Evolutionary conservation across 1,140 invertebrate genomes (phyloP).

Genomic region (Drosophila leontia): DNA sequence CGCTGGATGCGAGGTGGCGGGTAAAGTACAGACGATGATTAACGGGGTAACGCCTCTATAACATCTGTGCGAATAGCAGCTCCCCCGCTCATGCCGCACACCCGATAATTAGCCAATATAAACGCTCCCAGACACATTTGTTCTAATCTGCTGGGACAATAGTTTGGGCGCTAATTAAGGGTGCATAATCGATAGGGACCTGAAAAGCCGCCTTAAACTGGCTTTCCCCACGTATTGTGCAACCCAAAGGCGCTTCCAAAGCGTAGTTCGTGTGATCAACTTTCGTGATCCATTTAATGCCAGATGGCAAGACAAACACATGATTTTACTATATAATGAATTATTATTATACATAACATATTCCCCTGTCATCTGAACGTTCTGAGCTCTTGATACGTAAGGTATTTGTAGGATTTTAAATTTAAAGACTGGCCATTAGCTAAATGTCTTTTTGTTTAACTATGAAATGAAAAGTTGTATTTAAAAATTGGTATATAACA

Average conservation of each 20-base stretch:
- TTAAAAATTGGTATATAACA: too few species aligned
- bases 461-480: too few species aligned
- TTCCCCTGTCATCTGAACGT: neutral
- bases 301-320: slow-evolving; percentile 2
- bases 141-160: slow-evolving; percentile 20
- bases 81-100: too few species aligned
- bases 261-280: neutral
- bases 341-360: neutral
- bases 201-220: slow-evolving; percentile 13
- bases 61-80: slow-evolving; percentile 7
- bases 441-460: neutral
- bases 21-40: slow-evolving; percentile 61
- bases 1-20: slow-evolving; percentile 40
- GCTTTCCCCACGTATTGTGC: slow-evolving; percentile 1
- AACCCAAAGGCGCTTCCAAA: neutral
- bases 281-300: neutral
- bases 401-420: neutral
- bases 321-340: neutral
- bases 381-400: neutral
- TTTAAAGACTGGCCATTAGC: neutral
- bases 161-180: slow-evolving; percentile 13
- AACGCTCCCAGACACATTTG: slow-evolving; percentile 7
- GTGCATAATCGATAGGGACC: neutral
- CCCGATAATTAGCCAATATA: slow-evolving; percentile 6
- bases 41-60: slow-evolving; percentile 33